Conservation (phyloP, 2,888 invertebrate species). For the Geotrupes spiniger region DNA sequence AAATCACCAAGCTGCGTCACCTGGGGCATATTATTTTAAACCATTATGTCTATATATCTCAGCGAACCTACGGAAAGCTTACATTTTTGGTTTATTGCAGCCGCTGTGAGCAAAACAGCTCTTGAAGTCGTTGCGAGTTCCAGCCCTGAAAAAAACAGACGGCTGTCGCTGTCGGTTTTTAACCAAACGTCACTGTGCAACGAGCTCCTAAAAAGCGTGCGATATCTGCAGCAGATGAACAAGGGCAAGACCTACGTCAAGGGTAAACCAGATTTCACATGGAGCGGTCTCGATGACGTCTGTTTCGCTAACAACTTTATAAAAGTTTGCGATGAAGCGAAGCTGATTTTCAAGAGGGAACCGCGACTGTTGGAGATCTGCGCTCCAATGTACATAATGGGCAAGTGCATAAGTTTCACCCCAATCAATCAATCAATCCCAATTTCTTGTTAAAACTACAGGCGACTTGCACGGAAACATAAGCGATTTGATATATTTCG, state of each 20-base stretch:
- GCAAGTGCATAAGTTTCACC: slow-evolving; percentile 40
- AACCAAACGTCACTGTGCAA: slow-evolving; percentile 56
- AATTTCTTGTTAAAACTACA: too few species aligned
- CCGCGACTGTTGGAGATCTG: slow-evolving; percentile 53
- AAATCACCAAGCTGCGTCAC: too few species aligned
- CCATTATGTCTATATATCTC: too few species aligned
- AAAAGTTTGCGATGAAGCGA: slow-evolving; percentile 52
- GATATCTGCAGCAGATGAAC: slow-evolving; percentile 50
- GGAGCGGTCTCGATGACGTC: slow-evolving; percentile 44
- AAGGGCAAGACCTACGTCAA: slow-evolving; percentile 28
- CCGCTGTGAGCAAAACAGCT: slow-evolving; percentile 30
- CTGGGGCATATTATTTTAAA: too few species aligned
- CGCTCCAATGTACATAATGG: slow-evolving; percentile 59
- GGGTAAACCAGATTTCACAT: slow-evolving; percentile 31
- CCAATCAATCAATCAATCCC: too few species aligned
- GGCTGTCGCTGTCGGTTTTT: slow-evolving; percentile 53
- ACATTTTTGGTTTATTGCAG: too few species aligned
- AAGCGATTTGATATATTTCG: slow-evolving; percentile 65
- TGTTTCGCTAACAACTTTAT: slow-evolving; percentile 53
- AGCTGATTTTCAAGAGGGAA: slow-evolving; percentile 54
- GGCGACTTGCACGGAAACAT: slow-evolving; percentile 78
- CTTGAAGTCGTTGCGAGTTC: slow-evolving; percentile 13
- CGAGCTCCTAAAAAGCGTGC: slow-evolving; percentile 56
- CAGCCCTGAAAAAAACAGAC: slow-evolving; percentile 24
- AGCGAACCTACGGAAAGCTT: too few species aligned